Base-by-base conservation (phyloP, 2,888 invertebrate species). In the Argyresthia albistria region DNA sequence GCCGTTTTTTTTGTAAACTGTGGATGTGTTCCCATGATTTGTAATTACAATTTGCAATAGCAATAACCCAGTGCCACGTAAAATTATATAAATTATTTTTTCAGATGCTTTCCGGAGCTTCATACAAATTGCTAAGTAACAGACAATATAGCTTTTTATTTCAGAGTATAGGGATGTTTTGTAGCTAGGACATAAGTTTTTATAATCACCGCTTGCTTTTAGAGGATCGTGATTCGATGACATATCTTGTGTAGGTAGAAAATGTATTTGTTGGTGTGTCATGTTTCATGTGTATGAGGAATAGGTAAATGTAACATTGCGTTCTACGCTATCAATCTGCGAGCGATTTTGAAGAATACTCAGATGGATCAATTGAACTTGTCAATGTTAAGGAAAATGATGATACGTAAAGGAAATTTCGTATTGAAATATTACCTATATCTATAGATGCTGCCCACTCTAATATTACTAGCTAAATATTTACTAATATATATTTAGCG, bases 181-280 rank as follows among this genome's bases (percentile, higher is more conserved):
- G 46, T 60, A 60, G 54, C 58, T 50, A 57, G 46, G 55, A 55
- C 57, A 53, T 55, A 56, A 56, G 52, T 58, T 55, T 55, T 54
- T 57, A 52, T 53, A 65, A 67, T 70, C 73, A 73, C 73, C 65
- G 83, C 84, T 82, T 77, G 82, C 76, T 76, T 74, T 67, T 80
- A 76, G 71, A 75, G 72, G 72, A 77, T 73, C 77, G 86, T 86
- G 86, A 86, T 82, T 76, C 72, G 70, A 81, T 82, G 73, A 87
- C 86, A 87, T 87, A 87, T 87, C 86, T 83, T 79, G 76, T 70
- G 73, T 84, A 86, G 82, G 73, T 86, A 87, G 81, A 79, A 63
- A 75, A 76, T 51, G 73, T 77, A 64, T 77, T 76, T 69, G 74
- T 74, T 70, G 60, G 72, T 80, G 77, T 81, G 78, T 67, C 67